Conservation (phyloP, 2,888 invertebrate genomes). For the Drosophila parthenogenetica region DNA sequence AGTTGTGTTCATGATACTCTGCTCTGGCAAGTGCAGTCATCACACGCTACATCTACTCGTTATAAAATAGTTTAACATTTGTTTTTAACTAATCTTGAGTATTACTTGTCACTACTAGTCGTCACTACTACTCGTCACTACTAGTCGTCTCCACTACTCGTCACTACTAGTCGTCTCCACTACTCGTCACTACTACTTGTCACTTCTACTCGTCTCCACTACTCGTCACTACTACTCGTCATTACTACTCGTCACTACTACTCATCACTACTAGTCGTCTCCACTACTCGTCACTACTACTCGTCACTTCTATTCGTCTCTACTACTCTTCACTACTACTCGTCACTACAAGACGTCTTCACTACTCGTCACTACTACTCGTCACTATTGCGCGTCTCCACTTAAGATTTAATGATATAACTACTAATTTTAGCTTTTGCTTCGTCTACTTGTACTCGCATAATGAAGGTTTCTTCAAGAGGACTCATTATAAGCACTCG, state of each 20-base stretch:
- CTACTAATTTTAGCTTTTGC: too few species aligned
- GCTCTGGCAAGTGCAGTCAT: not conserved
- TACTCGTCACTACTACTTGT: too few species aligned
- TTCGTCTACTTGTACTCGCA: too few species aligned
- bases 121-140: not conserved
- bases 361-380: not conserved
- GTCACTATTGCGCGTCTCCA: too few species aligned
- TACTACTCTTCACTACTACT: not conserved
- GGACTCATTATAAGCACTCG: too few species aligned
- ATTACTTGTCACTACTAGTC: too few species aligned
- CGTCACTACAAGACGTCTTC: too few species aligned
- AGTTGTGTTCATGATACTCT: not conserved
- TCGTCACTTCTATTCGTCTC: not conserved
- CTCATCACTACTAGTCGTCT: not conserved
- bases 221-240: too few species aligned
- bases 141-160: not conserved
- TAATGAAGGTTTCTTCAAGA: too few species aligned
- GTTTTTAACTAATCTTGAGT: not conserved
- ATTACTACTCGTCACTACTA: not conserved
- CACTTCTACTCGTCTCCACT: not conserved
- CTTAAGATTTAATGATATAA: too few species aligned
- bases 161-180: too few species aligned
- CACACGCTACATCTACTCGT: constrained; percentile 6
- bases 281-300: too few species aligned
- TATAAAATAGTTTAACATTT: not conserved